A percentile compares a stretch with the other conserved stretches of the same genome.
phyloP scores from a whole-genome alignment of 2,888 invertebrate species.

The Coelinius sp. region DNA sequence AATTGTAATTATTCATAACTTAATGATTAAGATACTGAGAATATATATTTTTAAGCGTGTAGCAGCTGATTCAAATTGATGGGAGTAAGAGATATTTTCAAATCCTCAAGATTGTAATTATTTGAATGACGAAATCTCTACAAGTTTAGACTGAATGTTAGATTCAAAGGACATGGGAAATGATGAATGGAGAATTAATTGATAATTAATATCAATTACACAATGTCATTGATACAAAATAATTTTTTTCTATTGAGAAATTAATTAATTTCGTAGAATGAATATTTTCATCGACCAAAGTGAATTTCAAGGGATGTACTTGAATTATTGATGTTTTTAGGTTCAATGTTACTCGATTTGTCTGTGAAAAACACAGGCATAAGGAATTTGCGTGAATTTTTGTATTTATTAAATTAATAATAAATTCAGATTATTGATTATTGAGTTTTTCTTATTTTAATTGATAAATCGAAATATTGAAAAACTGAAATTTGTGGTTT shows the following conservation, averaged over 20 bases:
- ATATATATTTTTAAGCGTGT: conserved; percentile 9
- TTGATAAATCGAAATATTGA: neutral
- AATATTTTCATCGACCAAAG: conserved; percentile 21
- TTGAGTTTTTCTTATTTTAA: neutral
- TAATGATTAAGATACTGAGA: neutral
- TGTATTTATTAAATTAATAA: conserved; percentile 22
- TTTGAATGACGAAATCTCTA: neutral
- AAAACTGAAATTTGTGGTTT: too few relatives aligned
- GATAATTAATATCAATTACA: neutral
- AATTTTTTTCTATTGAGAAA: neutral
- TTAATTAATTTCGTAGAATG: neutral
- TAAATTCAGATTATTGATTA: conserved; percentile 2
- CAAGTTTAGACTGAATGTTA: neutral
- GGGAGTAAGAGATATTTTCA: neutral
- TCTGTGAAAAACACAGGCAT: neutral
- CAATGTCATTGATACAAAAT: neutral
- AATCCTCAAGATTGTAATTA: neutral
- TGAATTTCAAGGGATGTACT: neutral
- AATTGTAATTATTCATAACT: neutral
- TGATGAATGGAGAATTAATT: neutral
- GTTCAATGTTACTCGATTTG: neutral
- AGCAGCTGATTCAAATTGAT: conserved; percentile 1
- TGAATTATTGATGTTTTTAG: neutral
- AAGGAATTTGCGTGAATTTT: neutral
- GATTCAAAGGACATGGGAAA: neutral